phyloP scores from a whole-genome alignment of 2,888 invertebrate species.

The Axea sp. region DNA sequence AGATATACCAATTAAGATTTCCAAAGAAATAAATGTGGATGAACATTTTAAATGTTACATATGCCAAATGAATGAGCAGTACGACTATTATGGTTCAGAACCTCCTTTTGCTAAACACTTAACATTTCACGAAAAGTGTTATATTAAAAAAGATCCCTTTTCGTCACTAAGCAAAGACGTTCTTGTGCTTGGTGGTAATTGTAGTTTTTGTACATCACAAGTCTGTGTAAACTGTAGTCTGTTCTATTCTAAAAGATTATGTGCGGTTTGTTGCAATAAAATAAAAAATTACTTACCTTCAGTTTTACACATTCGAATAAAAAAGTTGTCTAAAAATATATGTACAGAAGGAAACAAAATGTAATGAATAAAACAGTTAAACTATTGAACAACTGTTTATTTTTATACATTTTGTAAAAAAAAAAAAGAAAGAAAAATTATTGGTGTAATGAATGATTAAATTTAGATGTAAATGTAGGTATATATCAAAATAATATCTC shows the following conservation, averaged over 20 bases:
- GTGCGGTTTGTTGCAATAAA: conserved; percentile 84
- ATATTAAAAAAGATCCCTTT: conserved; percentile 92
- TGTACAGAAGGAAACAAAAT: too few species aligned
- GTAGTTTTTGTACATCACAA: conserved; percentile 84
- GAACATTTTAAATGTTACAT: conserved; percentile 83
- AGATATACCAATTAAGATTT: too few species aligned
- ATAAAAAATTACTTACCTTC: conserved; percentile 84
- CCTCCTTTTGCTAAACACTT: conserved; percentile 88
- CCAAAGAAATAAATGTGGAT: conserved; percentile 65
- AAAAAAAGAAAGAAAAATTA: too few species aligned
- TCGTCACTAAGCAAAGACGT: conserved; percentile 87
- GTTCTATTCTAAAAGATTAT: conserved; percentile 88
- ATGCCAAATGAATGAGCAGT: conserved; percentile 86
- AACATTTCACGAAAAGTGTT: conserved; percentile 86
- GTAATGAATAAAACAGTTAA: not conserved
- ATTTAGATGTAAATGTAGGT: too few species aligned
- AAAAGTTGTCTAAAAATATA: conserved; percentile 15
- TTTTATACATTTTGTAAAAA: too few species aligned
- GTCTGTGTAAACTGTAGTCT: conserved; percentile 91
- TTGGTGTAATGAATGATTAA: too few species aligned
- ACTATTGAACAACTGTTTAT: too few species aligned
- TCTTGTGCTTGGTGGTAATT: conserved; percentile 88
- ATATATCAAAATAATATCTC: too few species aligned
- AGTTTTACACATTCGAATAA: conserved; percentile 84
- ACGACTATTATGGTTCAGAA: conserved; percentile 87